These are phyloP conservation scores for Nebria ingens DNA, from an alignment of 1,140 invertebrate genomes.

Conservation along the genomic window DNA sequence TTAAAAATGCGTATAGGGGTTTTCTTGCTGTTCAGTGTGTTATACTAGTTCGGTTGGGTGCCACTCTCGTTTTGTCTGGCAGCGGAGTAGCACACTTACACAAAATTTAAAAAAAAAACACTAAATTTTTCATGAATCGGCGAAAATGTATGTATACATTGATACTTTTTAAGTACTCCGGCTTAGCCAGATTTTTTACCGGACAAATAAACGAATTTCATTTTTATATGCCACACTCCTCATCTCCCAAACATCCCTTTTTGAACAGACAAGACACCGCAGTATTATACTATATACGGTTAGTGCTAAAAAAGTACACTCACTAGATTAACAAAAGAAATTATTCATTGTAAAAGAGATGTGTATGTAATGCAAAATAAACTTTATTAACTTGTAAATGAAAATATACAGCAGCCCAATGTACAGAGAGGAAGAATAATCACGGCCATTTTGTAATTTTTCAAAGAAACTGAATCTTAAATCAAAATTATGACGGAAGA, in stretches of 20 bases:
- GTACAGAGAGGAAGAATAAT: not conserved
- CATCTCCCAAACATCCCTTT: not conserved
- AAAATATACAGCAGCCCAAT: not conserved
- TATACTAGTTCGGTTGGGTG: too few species aligned
- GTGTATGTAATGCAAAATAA: conserved; percentile 4
- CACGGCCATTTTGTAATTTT: conserved; percentile 4
- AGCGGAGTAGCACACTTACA: too few species aligned
- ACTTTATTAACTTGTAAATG: conserved; percentile 1
- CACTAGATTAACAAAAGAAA: not conserved
- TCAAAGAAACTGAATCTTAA: not conserved
- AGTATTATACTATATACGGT: conserved; percentile 2
- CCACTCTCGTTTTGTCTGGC: too few species aligned
- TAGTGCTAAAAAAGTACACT: conserved; percentile 1
- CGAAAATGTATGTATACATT: too few species aligned
- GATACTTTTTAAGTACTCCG: too few species aligned
- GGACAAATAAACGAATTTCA: too few species aligned
- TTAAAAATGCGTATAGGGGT: too few species aligned
- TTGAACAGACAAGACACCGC: conserved; percentile 6
- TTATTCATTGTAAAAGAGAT: conserved; percentile 1
- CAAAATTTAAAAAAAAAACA: too few species aligned
- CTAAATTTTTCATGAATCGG: too few species aligned
- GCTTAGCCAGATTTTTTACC: too few species aligned
- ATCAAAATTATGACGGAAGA: not conserved
- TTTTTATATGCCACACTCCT: too few species aligned
- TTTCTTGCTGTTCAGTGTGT: too few species aligned